These are phyloP conservation scores for Acronicta aceris DNA, from an alignment of 2,888 invertebrate genomes.

Conservation along the genomic window DNA sequence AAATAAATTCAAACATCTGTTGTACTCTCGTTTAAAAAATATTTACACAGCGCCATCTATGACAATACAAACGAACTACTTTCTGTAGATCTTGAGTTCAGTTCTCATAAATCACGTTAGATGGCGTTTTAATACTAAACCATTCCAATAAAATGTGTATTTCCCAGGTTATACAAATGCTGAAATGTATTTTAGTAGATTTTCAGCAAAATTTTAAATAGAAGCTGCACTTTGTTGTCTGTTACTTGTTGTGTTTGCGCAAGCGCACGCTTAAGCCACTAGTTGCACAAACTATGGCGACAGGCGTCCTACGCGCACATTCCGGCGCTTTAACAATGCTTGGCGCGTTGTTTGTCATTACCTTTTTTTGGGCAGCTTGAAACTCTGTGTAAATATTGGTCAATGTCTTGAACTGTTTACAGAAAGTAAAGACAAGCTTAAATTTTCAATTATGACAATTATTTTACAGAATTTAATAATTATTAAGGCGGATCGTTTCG, in stretches of 20 bases:
- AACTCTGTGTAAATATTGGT: constrained; percentile 34
- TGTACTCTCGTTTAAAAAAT: not conserved
- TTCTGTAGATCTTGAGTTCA: not conserved
- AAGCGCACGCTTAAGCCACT: constrained; percentile 57
- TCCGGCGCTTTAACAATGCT: constrained; percentile 54
- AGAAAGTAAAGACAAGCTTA: constrained; percentile 5
- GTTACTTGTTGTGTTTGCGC: constrained; percentile 52
- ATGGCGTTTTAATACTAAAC: constrained; percentile 45
- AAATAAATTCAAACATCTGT: not conserved
- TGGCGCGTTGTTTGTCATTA: constrained; percentile 24
- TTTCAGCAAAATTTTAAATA: constrained; percentile 8
- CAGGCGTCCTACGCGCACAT: constrained; percentile 74
- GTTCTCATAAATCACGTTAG: constrained; percentile 53
- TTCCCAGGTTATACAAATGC: not conserved
- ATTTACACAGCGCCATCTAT: constrained; percentile 72
- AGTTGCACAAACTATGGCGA: constrained; percentile 67
- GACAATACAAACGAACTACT: constrained; percentile 23
- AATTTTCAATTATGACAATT: not conserved
- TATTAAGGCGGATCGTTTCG: too few relatives aligned
- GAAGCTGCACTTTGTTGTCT: constrained; percentile 8
- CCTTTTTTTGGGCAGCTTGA: constrained; percentile 38
- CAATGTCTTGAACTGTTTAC: constrained; percentile 14
- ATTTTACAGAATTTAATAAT: too few relatives aligned
- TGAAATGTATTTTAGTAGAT: constrained; percentile 5
- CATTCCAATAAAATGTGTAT: not conserved